Evolutionary conservation across 2,888 invertebrate genomes (phyloP), one percentile per base, ranked within the genome.

Genomic region (Caenorhabditis sulstoni): DNA sequence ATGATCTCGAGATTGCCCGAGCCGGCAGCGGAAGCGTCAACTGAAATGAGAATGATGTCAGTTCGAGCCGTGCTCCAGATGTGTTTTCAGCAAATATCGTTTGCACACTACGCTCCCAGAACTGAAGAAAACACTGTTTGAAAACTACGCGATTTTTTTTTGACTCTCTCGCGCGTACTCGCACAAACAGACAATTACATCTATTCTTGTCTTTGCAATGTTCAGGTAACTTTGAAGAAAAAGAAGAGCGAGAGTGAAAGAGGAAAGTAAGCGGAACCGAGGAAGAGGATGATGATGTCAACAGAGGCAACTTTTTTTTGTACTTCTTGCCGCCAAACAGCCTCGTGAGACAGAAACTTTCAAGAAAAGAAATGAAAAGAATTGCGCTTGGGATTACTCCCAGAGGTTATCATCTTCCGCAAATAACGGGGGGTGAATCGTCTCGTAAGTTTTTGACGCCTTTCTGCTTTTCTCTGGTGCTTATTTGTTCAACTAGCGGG

Each of bases 1-100:
- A 97, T 93, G 84, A 98, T 95, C 91, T 97, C 97, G 84, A 98
- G 92, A 91, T 97, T 96, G 16, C 97, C 98, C 3, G 96, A 95
- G 44, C 97, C 97, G n/a, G 97, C 97, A 83, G 94, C 93, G 75
- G 95, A 94, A 70, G 97, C 96, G 91, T 98, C 97, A 91, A 98
- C 96, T 96, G 90, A 45, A 91, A 90, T 47, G 11, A 41, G 14
- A 41, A 41, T 41, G 14, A 41, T 11, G 35, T n/a, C 4, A 29
- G 41, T 29, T 29, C 29, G 7, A 29, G 29, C 29, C 4, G 29
- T 29, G 29, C 29, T 29, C 29, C 29, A 29, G 29, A 29, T 29
- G 29, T 29, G 29, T 29, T 29, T 3, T 29, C 29, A 7, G 29
- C 29, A 29, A 29, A 29, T 29, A 29, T 7, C 29, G 29, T 29